phyloP scores from a whole-genome alignment of 92 coral and sea anemone species.

The Palythoa grandis region DNA sequence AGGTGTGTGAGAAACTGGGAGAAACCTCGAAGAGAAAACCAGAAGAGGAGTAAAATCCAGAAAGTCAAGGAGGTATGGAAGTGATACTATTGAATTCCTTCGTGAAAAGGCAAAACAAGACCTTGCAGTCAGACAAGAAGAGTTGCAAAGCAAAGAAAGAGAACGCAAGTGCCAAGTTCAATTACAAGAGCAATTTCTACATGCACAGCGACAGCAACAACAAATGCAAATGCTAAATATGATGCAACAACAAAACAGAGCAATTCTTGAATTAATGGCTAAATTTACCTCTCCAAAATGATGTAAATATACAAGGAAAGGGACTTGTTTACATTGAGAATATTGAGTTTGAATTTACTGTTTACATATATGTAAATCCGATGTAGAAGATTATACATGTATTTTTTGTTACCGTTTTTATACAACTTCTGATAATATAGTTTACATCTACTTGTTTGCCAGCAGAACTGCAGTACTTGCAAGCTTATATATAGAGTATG shows the following conservation, averaged over 20 bases:
- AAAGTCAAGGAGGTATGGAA: constrained; percentile 19
- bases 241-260: neutral
- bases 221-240: neutral
- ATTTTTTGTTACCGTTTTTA: neutral
- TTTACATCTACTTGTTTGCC: neutral
- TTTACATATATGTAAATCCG: neutral
- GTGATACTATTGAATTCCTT: constrained; percentile 26
- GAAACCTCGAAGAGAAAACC: constrained; percentile 13
- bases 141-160: neutral
- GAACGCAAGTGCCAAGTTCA: neutral
- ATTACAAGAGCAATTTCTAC: neutral
- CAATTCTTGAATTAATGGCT: neutral
- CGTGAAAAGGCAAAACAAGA: constrained; percentile 4
- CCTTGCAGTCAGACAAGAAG: neutral
- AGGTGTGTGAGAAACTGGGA: constrained; percentile 48
- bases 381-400: neutral
- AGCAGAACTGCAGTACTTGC: no score
- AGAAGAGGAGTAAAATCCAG: constrained; percentile 26
- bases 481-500: neutral
- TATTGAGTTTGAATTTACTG: neutral
- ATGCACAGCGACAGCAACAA: neutral
- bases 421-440: neutral
- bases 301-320: neutral
- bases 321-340: neutral
- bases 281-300: neutral